Evolutionary conservation across 2,797 vertebrate species (phyloP).

Genomic region (Thripadectes ignobilis): DNA sequence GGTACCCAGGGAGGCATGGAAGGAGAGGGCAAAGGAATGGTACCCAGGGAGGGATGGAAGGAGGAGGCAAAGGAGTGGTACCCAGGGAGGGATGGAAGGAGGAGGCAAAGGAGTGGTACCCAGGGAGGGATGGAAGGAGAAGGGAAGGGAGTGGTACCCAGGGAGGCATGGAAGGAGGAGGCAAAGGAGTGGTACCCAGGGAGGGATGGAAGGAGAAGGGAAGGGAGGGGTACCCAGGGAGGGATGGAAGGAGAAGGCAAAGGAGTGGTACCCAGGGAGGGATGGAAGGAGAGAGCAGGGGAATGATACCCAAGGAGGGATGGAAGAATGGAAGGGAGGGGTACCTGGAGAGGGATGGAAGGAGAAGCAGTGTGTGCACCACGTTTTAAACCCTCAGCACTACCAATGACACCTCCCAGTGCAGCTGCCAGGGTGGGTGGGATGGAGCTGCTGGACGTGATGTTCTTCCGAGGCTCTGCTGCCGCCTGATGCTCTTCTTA

Average conservation of each 20-base stretch:
- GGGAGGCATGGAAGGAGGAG: too few relatives aligned
- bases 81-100: too few relatives aligned
- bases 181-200: too few relatives aligned
- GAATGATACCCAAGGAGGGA: fast-evolving
- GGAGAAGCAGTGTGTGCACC: not conserved
- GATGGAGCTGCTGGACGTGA: not conserved
- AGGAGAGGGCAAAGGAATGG: not conserved
- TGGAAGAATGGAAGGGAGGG: not conserved
- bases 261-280: fast-evolving
- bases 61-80: not conserved
- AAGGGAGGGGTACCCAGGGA: too few relatives aligned
- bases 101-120: too few relatives aligned
- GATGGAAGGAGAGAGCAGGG: not conserved
- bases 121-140: too few relatives aligned
- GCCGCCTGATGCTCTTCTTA: not conserved
- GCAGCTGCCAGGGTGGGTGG: not conserved
- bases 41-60: not conserved
- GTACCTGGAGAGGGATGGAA: fast-evolving
- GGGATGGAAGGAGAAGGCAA: not conserved
- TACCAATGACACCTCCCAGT: fast-evolving
- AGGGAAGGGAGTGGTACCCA: too few relatives aligned
- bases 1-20: too few relatives aligned
- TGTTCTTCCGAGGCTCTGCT: not conserved
- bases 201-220: too few relatives aligned
- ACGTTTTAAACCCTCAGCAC: fast-evolving